A percentile compares a stretch with the other conserved stretches of the same genome.
Conservation (phyloP, 2,888 invertebrate genomes). For the Nemotelus pantherinus region DNA sequence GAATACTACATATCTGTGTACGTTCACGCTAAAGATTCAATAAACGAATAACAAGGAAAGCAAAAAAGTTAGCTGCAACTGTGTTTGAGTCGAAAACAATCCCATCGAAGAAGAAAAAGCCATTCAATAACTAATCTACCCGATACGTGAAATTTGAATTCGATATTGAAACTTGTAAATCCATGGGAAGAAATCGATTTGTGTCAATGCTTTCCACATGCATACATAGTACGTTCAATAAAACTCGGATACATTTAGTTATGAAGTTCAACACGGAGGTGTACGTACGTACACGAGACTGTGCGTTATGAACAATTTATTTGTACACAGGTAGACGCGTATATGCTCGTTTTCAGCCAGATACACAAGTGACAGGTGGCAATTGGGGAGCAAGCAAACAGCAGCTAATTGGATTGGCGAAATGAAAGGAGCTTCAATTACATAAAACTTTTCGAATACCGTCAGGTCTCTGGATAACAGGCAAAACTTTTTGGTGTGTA, state of each 20-base stretch:
- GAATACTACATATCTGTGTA: no score
- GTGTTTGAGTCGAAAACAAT: not conserved
- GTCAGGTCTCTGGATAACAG: not conserved
- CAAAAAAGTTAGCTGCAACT: not conserved
- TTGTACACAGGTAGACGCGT: not conserved
- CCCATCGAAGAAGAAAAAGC: not conserved
- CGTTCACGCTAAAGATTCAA: no score
- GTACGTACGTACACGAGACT: no score
- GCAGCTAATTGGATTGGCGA: constrained; percentile 16
- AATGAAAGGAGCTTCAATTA: not conserved
- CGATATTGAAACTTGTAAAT: constrained; percentile 5
- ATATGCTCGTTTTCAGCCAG: not conserved
- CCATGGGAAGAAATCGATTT: not conserved
- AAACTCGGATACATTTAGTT: no score
- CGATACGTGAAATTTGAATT: not conserved
- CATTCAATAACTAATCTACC: constrained; percentile 9
- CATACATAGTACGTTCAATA: no score
- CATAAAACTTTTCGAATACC: constrained; percentile 13
- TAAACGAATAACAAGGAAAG: not conserved
- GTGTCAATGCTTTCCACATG: not conserved
- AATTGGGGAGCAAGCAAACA: constrained; percentile 9
- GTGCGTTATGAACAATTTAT: no score
- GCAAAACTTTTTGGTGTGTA: not conserved
- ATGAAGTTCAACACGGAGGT: no score
- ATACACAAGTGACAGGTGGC: constrained; percentile 8